These are phyloP conservation scores for Ectemnius lituratus DNA, from an alignment of 2,888 invertebrate genomes.

Conservation along the genomic window DNA sequence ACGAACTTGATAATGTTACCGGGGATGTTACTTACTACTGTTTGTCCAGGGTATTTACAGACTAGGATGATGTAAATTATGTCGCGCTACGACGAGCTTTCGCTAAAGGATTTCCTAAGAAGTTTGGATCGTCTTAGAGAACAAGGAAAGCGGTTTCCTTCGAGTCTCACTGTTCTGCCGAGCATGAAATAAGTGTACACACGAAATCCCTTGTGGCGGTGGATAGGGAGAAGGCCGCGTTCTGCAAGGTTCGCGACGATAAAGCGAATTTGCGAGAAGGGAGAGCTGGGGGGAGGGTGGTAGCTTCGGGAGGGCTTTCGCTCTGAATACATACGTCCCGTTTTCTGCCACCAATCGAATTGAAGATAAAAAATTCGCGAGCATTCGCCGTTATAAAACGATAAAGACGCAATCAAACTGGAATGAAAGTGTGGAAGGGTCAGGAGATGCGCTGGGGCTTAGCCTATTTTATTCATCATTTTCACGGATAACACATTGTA, in stretches of 20 bases:
- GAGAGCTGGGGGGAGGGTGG: slow-evolving; percentile 33
- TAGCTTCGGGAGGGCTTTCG: slow-evolving; percentile 12
- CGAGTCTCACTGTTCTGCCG: slow-evolving; percentile 60
- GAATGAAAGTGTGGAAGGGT: slow-evolving; percentile 6
- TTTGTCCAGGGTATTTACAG: background rate
- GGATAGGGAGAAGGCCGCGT: slow-evolving; percentile 33
- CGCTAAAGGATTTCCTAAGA: slow-evolving; percentile 23
- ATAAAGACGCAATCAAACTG: slow-evolving; percentile 73
- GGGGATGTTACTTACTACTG: no score
- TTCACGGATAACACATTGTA: no score
- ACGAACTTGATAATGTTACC: no score
- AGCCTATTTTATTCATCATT: no score
- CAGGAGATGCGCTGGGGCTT: no score
- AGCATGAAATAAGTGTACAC: slow-evolving; percentile 74
- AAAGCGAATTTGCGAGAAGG: slow-evolving; percentile 59
- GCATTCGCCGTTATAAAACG: slow-evolving; percentile 71
- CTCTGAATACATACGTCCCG: slow-evolving; percentile 32
- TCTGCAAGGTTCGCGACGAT: slow-evolving; percentile 50
- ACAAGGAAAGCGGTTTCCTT: slow-evolving; percentile 53
- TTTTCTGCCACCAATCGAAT: slow-evolving; percentile 51
- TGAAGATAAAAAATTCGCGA: slow-evolving; percentile 58
- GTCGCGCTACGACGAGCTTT: background rate
- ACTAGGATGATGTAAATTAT: slow-evolving; percentile 10
- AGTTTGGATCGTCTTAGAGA: slow-evolving; percentile 38
- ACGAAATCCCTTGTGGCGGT: slow-evolving; percentile 53